Evolutionary conservation across 53 echinoderm and acorn worm species (phyloP).

Genomic region (Holothuria scabra): DNA sequence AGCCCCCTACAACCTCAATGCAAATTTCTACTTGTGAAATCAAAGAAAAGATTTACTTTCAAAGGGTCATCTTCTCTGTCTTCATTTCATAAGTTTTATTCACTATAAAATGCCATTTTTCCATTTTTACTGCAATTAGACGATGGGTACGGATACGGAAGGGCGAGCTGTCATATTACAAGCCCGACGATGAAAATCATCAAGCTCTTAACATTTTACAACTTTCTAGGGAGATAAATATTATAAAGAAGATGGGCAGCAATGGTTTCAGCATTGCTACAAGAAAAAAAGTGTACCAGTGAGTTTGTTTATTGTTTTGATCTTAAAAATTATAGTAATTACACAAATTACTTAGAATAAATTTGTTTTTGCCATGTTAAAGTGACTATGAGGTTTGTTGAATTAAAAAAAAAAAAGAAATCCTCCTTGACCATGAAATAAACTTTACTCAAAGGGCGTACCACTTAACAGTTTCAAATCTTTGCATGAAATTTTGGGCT

Average conservation of each 20-base stretch:
- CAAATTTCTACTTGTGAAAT: too few species aligned
- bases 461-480: too few species aligned
- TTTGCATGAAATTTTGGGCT: too few species aligned
- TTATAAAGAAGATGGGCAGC: conserved; percentile 87
- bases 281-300: conserved; percentile 96
- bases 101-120: neutral
- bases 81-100: neutral
- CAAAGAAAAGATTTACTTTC: too few species aligned
- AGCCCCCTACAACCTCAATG: too few species aligned
- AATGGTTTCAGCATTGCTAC: conserved; percentile 96
- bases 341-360: too few species aligned
- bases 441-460: too few species aligned
- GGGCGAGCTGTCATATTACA: conserved; percentile 98
- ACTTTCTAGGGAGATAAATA: conserved; percentile 89
- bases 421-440: too few species aligned
- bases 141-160: conserved; percentile 97
- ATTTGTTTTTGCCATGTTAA: too few species aligned
- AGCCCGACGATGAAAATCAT: conserved; percentile 98
- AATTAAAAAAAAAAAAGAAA: too few species aligned
- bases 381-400: too few species aligned
- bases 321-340: neutral
- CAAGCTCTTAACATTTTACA: conserved; percentile 96
- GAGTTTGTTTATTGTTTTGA: conserved; percentile 51
- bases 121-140: conserved; percentile 47
- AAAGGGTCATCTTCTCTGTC: neutral